Evolutionary conservation across 2,888 invertebrate genomes (phyloP), one percentile per base, ranked within the genome.

Genomic region (Habroteleia sp.): DNA sequence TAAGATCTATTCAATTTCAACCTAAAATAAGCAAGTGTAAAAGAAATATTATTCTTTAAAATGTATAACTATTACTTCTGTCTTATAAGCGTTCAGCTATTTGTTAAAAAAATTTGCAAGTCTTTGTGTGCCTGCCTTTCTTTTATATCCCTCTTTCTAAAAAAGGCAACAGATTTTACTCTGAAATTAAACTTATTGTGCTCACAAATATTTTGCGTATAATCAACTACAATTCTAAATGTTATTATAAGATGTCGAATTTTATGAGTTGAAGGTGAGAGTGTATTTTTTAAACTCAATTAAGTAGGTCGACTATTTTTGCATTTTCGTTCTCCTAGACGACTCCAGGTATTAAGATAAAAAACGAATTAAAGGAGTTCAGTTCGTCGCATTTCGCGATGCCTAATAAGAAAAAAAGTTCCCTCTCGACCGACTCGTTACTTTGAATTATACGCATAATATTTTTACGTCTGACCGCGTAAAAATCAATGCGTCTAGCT

Each of bases 401-500:
- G 58, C 11, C 20, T 42, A 42, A 65, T 20, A 50, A 35, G 23
- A 20, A 63, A 20, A 65, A 77, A 48, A 48, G 42, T 65, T 5
- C 48, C 54, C 66, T 66, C 77, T 77, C 76, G 29, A 37, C 44
- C 71, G 79, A 76, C 81, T 86, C 86, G 82, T 87, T 87, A 86
- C 83, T 84, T 85, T 87, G 86, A 87, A 85, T 87, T 86, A 87
- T 86, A 83, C 79, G 82, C 79, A 83, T 85, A 84, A 87, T 87
- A 87, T 86, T 84, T 86, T 79, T 81, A 80, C 79, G 84, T 82
- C 83, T 79, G 79, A 79, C 74, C 54, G 74, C 63, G 74, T 78
- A 81, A 82, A 85, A 85, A 87, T 85, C 86, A 85, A 86, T 86
- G 85, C 82, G 80, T 83, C 81, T 83, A 79, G 80, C 79, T 77